Percentiles rank a stretch among this genome's conserved stretches.
These are phyloP conservation scores for Micronycteris hirsuta DNA, from an alignment of 2,113 vertebrate genomes.

Conservation along the genomic window DNA sequence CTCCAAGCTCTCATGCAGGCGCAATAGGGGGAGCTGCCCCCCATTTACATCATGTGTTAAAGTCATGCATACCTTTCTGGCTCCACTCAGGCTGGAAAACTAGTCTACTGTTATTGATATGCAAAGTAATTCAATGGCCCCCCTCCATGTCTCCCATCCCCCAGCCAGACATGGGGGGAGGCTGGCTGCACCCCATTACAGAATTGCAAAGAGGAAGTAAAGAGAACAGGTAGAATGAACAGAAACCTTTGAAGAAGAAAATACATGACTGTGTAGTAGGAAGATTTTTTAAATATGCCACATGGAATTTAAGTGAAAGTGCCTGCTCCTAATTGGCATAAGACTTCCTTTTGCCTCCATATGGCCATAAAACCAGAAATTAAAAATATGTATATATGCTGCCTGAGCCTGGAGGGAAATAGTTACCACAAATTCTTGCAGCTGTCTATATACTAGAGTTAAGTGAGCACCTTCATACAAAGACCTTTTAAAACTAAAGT, in stretches of 20 bases:
- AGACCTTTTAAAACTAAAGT: neutral
- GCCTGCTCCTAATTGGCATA: neutral
- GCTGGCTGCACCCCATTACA: too few species aligned
- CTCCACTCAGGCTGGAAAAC: too few species aligned
- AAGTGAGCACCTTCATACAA: neutral
- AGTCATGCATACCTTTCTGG: too few species aligned
- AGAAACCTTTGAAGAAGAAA: neutral
- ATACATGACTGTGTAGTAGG: neutral
- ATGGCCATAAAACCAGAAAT: neutral
- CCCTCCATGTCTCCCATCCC: too few species aligned
- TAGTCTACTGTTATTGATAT: too few species aligned
- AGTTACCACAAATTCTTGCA: neutral
- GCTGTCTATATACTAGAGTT: neutral
- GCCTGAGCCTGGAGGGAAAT: neutral
- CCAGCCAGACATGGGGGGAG: too few species aligned
- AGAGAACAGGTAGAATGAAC: neutral
- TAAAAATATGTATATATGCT: neutral
- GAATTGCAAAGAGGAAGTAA: neutral
- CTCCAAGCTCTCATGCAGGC: too few species aligned
- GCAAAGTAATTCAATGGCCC: too few species aligned
- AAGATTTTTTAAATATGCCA: neutral
- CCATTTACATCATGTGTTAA: too few species aligned
- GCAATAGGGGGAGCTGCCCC: too few species aligned
- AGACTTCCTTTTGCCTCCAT: neutral
- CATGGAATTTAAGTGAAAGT: neutral